Conservation (phyloP, 2,888 invertebrate species). For the Andrena marginata region DNA sequence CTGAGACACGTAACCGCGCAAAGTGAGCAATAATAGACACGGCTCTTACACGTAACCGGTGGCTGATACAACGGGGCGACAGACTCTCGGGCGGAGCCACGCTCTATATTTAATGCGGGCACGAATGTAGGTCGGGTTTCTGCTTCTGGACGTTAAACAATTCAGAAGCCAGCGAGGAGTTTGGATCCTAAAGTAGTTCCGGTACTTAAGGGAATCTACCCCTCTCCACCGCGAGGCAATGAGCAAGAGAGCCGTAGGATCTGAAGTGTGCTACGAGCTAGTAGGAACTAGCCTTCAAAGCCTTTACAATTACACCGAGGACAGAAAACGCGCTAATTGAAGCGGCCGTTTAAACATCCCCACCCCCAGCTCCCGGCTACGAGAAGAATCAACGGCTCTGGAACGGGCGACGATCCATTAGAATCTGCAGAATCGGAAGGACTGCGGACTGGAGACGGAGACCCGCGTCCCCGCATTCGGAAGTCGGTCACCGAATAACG, state of each 20-base stretch:
- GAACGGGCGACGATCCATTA: constrained; percentile 23
- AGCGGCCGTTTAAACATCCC: constrained; percentile 44
- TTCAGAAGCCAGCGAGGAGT: constrained; percentile 62
- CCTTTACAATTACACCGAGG: constrained; percentile 36
- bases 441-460: not conserved
- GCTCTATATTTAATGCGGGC: constrained; percentile 75
- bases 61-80: constrained; percentile 29
- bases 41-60: constrained; percentile 18
- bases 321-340: constrained; percentile 47
- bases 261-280: constrained; percentile 42
- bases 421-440: not conserved
- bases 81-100: not conserved
- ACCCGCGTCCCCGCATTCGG: constrained; percentile 1
- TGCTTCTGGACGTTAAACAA: constrained; percentile 69
- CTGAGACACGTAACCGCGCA: constrained; percentile 59
- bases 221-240: constrained; percentile 14
- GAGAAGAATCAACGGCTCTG: constrained; percentile 15
- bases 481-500: constrained; percentile 50
- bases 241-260: constrained; percentile 50
- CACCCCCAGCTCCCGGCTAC: not conserved
- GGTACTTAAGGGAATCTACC: constrained; percentile 63
- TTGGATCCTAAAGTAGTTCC: constrained; percentile 67
- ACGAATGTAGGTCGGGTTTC: constrained; percentile 75
- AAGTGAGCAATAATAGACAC: constrained; percentile 64
- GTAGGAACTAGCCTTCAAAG: constrained; percentile 43